A percentile compares a stretch with the other conserved stretches of the same genome.
phyloP scores from a whole-genome alignment of 2,797 vertebrate genomes.

The Danio choprae region DNA sequence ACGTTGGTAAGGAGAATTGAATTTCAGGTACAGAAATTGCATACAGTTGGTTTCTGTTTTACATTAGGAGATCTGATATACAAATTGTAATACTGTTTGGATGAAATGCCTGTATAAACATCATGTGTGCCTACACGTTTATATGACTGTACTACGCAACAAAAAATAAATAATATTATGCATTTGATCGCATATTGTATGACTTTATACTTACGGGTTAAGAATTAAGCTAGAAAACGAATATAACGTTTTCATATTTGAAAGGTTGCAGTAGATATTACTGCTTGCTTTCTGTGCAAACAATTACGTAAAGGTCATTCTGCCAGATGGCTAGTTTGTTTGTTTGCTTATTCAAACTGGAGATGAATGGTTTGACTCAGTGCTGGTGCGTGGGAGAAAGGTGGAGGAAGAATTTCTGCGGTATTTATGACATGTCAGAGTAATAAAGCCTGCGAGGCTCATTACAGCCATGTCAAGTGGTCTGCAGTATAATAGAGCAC shows the following conservation, averaged over 20 bases:
- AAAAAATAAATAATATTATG: constrained; percentile 63
- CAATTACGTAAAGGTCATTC: background rate
- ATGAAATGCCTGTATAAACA: constrained; percentile 69
- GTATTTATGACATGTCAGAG: constrained; percentile 53
- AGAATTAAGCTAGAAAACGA: background rate
- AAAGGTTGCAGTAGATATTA: background rate
- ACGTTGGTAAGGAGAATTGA: constrained; percentile 22
- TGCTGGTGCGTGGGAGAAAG: constrained; percentile 3
- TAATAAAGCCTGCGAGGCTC: constrained; percentile 53
- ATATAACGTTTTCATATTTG: background rate
- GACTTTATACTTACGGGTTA: background rate
- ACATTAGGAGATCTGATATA: constrained; percentile 64
- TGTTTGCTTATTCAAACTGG: constrained; percentile 19
- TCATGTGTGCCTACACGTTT: constrained; percentile 76
- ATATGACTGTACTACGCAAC: constrained; percentile 67
- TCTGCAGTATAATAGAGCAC: constrained; percentile 57
- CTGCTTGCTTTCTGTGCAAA: background rate
- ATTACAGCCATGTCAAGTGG: constrained; percentile 56
- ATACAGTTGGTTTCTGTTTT: constrained; percentile 56
- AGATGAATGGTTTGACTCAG: constrained; percentile 20
- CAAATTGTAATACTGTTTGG: constrained; percentile 69
- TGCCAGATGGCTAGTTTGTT: background rate
- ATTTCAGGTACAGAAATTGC: constrained; percentile 41
- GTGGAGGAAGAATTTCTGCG: constrained; percentile 27
- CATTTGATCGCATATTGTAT: constrained; percentile 52